Conservation (phyloP, 2,113 vertebrate genomes). For the Catharus bicknelli region DNA sequence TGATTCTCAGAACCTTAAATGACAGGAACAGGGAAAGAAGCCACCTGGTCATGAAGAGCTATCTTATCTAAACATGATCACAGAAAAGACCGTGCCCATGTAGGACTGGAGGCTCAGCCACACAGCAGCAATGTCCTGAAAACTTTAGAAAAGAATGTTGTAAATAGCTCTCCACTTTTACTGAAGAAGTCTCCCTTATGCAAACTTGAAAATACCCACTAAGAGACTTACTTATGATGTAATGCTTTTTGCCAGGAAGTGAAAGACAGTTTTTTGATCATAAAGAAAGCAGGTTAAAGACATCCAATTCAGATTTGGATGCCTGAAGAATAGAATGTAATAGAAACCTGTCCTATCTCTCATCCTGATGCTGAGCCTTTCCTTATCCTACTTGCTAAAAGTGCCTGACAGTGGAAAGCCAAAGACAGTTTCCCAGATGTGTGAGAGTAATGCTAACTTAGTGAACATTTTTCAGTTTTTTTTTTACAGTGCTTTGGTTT, state of each 20-base stretch:
- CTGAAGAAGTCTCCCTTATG: background rate
- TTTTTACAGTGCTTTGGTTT: background rate
- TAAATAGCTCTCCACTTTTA: background rate
- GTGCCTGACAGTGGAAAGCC: background rate
- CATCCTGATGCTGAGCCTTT: background rate
- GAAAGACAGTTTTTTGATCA: background rate
- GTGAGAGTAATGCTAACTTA: background rate
- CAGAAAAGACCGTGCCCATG: accelerated
- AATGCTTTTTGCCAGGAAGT: background rate
- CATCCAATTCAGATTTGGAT: background rate
- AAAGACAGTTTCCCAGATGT: background rate
- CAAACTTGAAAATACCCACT: background rate
- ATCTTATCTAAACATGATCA: background rate
- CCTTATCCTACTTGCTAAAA: background rate
- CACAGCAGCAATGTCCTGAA: background rate
- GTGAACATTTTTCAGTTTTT: background rate
- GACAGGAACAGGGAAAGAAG: background rate
- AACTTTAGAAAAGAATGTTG: background rate
- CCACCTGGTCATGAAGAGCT: background rate
- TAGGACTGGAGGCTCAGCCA: background rate
- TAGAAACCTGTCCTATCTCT: background rate
- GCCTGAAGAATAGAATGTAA: background rate
- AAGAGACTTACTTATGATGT: background rate
- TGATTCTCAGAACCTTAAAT: background rate
- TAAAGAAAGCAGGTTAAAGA: background rate